Evolutionary conservation across 2,113 vertebrate genomes (phyloP).

Genomic region (Myotis brandtii): DNA sequence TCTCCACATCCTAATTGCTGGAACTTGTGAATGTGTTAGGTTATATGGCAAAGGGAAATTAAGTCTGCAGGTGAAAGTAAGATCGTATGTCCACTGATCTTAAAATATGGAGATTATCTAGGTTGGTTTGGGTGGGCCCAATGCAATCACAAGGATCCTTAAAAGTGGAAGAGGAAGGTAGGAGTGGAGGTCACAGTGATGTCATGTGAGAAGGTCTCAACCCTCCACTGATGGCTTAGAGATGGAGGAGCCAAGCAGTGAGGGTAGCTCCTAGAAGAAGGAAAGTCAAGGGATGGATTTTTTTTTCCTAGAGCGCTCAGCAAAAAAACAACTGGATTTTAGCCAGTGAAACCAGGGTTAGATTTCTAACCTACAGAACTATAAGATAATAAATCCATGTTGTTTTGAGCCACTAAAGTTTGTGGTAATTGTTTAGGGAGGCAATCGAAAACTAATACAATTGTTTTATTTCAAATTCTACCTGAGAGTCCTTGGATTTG

Average conservation of each 20-base stretch:
- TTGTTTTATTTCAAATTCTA: conserved; percentile 26
- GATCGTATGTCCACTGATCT: neutral
- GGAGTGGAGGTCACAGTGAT: neutral
- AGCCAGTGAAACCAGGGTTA: neutral
- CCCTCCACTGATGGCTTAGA: neutral
- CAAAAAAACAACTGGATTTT: neutral
- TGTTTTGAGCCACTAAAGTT: neutral
- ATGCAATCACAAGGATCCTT: neutral
- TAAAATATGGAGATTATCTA: neutral
- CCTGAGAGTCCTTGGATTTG: neutral
- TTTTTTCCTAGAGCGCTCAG: neutral
- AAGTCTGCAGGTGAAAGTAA: neutral
- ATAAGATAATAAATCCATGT: neutral
- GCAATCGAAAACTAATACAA: neutral
- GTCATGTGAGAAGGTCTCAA: neutral
- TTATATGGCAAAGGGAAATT: neutral
- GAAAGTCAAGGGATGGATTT: neutral
- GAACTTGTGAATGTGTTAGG: neutral
- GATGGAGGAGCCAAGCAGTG: neutral
- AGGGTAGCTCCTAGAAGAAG: neutral
- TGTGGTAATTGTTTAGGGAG: neutral
- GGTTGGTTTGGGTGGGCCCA: neutral
- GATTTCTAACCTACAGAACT: neutral
- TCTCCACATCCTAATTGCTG: neutral
- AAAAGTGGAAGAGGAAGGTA: neutral